These are phyloP conservation scores for Riptortus pedestris DNA, from an alignment of 1,140 invertebrate genomes.

Conservation along the genomic window DNA sequence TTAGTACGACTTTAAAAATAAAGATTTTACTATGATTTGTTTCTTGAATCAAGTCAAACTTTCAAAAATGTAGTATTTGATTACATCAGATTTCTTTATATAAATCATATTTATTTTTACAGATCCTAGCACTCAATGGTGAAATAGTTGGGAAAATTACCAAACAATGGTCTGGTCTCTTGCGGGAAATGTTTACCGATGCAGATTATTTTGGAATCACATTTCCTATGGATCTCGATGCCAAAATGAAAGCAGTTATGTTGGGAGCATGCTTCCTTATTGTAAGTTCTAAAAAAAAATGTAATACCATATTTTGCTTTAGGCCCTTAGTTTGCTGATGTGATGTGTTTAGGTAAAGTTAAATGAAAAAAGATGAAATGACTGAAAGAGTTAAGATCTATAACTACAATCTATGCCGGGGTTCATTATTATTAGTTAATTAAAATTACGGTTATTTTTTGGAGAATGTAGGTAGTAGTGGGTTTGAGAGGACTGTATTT, in stretches of 20 bases:
- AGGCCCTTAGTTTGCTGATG: neutral
- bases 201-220: slow-evolving; percentile 66
- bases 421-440: neutral
- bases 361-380: too few relatives aligned
- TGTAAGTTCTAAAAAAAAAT: slow-evolving; percentile 42
- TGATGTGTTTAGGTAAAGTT: too few relatives aligned
- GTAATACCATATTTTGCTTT: slow-evolving; percentile 1
- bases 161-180: slow-evolving; percentile 63
- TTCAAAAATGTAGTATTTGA: too few relatives aligned
- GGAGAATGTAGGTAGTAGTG: neutral
- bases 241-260: slow-evolving; percentile 68
- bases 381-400: neutral
- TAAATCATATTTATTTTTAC: slow-evolving; percentile 26
- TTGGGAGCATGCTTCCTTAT: slow-evolving; percentile 63
- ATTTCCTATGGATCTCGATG: slow-evolving; percentile 70
- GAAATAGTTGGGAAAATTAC: slow-evolving; percentile 60
- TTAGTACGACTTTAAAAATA: too few relatives aligned
- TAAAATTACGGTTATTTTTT: neutral
- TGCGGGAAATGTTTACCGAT: slow-evolving; percentile 61
- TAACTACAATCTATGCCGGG: neutral
- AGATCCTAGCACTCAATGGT: slow-evolving; percentile 55
- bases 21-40: too few relatives aligned
- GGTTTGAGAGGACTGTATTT: too few relatives aligned
- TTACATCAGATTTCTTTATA: neutral
- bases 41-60: too few relatives aligned